Conservation (phyloP, 2,797 vertebrate genomes). For the Gadopsis marmoratus region DNA sequence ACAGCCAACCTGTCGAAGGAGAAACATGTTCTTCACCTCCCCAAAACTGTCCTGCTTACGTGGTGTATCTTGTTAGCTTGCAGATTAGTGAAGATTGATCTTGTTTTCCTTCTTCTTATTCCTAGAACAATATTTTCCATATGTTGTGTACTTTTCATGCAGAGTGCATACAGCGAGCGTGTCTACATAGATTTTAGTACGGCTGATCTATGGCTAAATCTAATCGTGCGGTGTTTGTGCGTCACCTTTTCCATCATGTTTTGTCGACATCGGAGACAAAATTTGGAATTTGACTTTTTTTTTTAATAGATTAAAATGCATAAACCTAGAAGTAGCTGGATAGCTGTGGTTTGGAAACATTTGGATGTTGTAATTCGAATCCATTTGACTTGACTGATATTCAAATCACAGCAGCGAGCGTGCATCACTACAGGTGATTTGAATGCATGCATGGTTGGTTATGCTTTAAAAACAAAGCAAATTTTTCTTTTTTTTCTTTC, state of each 20-base stretch:
- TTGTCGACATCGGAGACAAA: not conserved
- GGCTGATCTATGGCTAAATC: not conserved
- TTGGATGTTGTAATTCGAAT: constrained; percentile 62
- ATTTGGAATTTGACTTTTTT: not conserved
- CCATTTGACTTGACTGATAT: constrained; percentile 65
- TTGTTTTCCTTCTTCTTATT: not conserved
- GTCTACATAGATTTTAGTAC: not conserved
- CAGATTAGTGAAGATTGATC: not conserved
- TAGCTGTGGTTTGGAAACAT: constrained; percentile 31
- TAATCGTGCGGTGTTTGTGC: not conserved
- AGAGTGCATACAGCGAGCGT: not conserved
- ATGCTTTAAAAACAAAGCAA: constrained; percentile 14
- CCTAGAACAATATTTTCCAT: no score
- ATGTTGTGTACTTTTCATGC: no score
- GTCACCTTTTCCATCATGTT: not conserved
- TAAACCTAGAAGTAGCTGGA: constrained; percentile 18
- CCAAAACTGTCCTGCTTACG: no score
- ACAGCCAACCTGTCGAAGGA: not conserved
- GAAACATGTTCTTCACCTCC: not conserved
- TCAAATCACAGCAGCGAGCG: constrained; percentile 46
- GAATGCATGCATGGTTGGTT: not conserved
- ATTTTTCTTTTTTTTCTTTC: not conserved
- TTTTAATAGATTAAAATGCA: no score
- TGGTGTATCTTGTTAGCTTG: not conserved
- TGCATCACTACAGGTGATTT: constrained; percentile 14